Evolutionary conservation across 2,888 invertebrate genomes (phyloP).

Genomic region (Aquatica leii): DNA sequence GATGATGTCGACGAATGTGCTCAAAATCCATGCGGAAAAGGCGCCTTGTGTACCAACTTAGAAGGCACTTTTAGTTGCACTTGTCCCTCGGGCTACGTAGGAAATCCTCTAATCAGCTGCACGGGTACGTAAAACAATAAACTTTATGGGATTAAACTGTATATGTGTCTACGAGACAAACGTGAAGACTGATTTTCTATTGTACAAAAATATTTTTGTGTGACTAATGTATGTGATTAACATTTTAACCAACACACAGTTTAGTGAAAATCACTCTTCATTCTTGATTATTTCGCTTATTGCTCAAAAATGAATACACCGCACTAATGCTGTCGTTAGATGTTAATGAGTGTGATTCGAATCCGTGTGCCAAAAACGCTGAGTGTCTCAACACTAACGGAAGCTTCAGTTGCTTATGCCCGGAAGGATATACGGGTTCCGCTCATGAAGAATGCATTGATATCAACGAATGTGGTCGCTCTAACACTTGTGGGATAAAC

Average conservation of each 20-base stretch:
- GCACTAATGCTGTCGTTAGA: slow-evolving; percentile 62
- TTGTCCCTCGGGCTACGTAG: slow-evolving; percentile 84
- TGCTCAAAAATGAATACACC: slow-evolving; percentile 12
- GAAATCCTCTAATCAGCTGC: slow-evolving; percentile 79
- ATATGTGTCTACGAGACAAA: slow-evolving; percentile 46
- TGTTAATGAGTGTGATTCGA: slow-evolving; percentile 75
- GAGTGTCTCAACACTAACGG: slow-evolving; percentile 80
- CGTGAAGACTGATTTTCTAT: slow-evolving; percentile 61
- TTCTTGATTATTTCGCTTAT: slow-evolving; percentile 1
- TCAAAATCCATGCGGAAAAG: slow-evolving; percentile 78
- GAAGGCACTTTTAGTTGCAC: slow-evolving; percentile 82
- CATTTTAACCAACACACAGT: slow-evolving; percentile 21
- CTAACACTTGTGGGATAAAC: slow-evolving; percentile 75
- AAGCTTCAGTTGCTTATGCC: slow-evolving; percentile 78
- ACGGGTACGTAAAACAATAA: slow-evolving; percentile 66
- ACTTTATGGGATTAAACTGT: background rate
- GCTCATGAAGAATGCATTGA: slow-evolving; percentile 71
- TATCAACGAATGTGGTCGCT: slow-evolving; percentile 75
- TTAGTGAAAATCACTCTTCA: slow-evolving; percentile 49
- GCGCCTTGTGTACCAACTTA: slow-evolving; percentile 80
- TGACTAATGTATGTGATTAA: slow-evolving; percentile 17
- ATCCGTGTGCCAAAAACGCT: slow-evolving; percentile 75
- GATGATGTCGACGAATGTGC: slow-evolving; percentile 79
- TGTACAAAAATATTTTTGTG: slow-evolving; percentile 50
- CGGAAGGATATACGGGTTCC: slow-evolving; percentile 72